A percentile compares a stretch with the other conserved stretches of the same genome.
Evolutionary conservation across 2,888 invertebrate species (phyloP).

Genomic region (Sialis fuliginosa): DNA sequence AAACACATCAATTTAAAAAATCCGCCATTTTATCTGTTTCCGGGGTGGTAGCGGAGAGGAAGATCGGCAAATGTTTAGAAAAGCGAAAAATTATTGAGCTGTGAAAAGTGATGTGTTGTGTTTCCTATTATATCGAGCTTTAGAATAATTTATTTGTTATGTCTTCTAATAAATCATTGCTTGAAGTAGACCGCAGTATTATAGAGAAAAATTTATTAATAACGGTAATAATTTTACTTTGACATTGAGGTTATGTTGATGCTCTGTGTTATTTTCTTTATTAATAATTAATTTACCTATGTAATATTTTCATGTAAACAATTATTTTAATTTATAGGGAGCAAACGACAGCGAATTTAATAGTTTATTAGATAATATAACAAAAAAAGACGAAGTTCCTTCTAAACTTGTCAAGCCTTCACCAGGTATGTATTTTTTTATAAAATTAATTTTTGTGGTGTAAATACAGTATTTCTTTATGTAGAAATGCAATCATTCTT

Average conservation of each 20-base stretch:
- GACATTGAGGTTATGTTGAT: neutral
- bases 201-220: constrained; percentile 33
- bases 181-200: constrained; percentile 42
- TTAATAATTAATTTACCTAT: neutral
- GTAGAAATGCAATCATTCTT: no score
- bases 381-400: constrained; percentile 28
- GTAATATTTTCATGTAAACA: no score
- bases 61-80: constrained; percentile 15
- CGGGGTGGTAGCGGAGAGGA: no score
- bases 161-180: constrained; percentile 26
- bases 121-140: no score
- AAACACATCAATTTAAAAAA: no score
- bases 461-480: no score
- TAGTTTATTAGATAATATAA: constrained; percentile 29
- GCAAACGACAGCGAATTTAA: constrained; percentile 40
- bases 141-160: constrained; percentile 7
- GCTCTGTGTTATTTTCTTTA: neutral
- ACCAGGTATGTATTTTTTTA: constrained; percentile 34
- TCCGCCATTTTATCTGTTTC: no score
- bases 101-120: no score
- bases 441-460: neutral
- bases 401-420: constrained; percentile 46
- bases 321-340: constrained; percentile 24
- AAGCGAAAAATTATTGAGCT: constrained; percentile 22
- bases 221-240: constrained; percentile 4